These are phyloP conservation scores for Idaea straminata DNA, from an alignment of 2,888 invertebrate genomes.

Conservation along the genomic window DNA sequence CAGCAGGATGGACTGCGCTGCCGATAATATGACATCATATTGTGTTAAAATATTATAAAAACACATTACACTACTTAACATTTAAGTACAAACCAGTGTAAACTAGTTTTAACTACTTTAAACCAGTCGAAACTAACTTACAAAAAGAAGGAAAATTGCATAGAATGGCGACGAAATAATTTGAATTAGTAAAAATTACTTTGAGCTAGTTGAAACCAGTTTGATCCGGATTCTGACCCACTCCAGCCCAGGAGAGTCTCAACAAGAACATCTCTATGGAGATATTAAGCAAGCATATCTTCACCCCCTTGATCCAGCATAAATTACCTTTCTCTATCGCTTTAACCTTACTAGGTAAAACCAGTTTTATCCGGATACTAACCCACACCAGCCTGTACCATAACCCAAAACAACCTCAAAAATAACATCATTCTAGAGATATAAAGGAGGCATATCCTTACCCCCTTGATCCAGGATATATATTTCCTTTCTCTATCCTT, in stretches of 20 bases:
- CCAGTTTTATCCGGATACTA: slow-evolving; percentile 44
- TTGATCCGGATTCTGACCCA: neutral
- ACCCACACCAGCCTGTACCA: slow-evolving; percentile 95
- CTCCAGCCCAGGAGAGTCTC: neutral
- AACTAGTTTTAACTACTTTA: neutral
- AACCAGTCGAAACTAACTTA: neutral
- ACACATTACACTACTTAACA: neutral
- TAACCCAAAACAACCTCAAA: slow-evolving; percentile 97
- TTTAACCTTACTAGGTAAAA: neutral
- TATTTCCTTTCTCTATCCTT: too few relatives aligned
- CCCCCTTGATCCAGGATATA: slow-evolving; percentile 68
- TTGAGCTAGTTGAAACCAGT: neutral
- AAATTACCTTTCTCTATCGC: too few relatives aligned
- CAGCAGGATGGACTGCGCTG: slow-evolving; percentile 87
- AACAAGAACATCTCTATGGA: neutral
- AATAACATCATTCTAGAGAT: slow-evolving; percentile 99
- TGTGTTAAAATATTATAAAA: slow-evolving; percentile 4
- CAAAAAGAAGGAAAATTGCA: neutral
- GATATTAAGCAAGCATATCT: too few relatives aligned
- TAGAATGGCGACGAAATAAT: neutral
- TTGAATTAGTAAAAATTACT: neutral
- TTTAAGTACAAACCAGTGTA: neutral
- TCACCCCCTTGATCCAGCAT: too few relatives aligned
- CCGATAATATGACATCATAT: slow-evolving; percentile 35
- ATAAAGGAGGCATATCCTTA: slow-evolving; percentile 96